These are phyloP conservation scores for Phaetusa simplex DNA, from an alignment of 2,113 vertebrate genomes.

Conservation along the genomic window DNA sequence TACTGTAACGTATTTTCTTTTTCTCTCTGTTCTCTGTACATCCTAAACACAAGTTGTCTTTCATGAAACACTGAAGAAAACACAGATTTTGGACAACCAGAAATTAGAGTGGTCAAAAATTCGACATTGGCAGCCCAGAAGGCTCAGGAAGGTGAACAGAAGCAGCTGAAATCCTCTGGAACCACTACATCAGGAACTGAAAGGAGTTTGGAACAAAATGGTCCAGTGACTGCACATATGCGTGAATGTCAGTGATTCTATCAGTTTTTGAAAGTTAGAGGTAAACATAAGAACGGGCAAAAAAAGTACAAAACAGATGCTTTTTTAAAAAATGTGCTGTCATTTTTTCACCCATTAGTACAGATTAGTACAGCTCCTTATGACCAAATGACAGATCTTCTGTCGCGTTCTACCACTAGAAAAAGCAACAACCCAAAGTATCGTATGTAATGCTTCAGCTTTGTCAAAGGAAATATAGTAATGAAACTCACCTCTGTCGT, in stretches of 20 bases:
- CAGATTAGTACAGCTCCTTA: neutral
- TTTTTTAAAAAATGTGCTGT: neutral
- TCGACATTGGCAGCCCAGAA: neutral
- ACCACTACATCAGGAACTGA: neutral
- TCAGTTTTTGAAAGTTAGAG: neutral
- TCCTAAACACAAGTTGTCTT: neutral
- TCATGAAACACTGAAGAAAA: neutral
- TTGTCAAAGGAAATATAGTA: neutral
- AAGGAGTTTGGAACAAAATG: neutral
- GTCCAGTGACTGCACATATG: neutral
- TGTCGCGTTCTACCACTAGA: neutral
- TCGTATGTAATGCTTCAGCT: neutral
- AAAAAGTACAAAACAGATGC: neutral
- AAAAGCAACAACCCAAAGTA: neutral
- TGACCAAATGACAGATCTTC: neutral
- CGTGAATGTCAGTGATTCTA: neutral
- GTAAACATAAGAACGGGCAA: neutral
- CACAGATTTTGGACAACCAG: neutral
- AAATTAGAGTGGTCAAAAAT: neutral
- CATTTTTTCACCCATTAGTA: neutral
- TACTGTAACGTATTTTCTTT: neutral
- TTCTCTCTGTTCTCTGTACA: neutral
- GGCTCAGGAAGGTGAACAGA: neutral
- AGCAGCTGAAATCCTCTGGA: neutral
- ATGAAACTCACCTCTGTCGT: neutral